These are phyloP conservation scores for Acipenser oxyrinchus DNA, from an alignment of 2,797 vertebrate genomes.

Conservation along the genomic window DNA sequence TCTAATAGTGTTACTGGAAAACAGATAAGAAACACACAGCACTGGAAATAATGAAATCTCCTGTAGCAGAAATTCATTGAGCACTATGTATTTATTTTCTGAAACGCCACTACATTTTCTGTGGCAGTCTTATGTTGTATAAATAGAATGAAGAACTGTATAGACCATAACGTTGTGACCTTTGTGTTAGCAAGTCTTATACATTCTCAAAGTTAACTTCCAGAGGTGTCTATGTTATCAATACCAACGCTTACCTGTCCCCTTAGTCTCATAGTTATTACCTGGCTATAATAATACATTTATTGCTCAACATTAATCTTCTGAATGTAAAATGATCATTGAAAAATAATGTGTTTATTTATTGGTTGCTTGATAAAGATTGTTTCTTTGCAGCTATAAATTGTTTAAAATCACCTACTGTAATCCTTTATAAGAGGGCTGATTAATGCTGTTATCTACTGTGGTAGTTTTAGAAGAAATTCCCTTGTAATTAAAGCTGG, in stretches of 20 bases:
- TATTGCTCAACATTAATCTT: constrained; percentile 4
- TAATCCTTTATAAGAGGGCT: no score
- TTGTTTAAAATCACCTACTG: no score
- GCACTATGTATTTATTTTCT: neutral
- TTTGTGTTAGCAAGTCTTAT: neutral
- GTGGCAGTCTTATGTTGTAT: neutral
- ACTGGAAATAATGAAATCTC: constrained; percentile 31
- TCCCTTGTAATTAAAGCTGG: no score
- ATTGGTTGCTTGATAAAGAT: neutral
- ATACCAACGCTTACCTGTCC: neutral
- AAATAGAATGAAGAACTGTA: neutral
- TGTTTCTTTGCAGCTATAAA: constrained; percentile 5
- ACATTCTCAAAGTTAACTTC: neutral
- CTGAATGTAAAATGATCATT: constrained; percentile 3
- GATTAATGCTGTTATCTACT: no score
- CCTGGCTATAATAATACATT: neutral
- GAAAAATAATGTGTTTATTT: constrained; percentile 11
- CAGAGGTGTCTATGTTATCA: neutral
- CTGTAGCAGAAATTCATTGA: constrained; percentile 10
- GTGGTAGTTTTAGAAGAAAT: no score
- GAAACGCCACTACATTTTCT: neutral
- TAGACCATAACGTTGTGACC: neutral
- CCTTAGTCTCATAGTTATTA: neutral
- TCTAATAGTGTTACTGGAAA: constrained; percentile 59
- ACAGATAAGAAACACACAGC: constrained; percentile 53